Evolutionary conservation across 1,140 invertebrate genomes (phyloP).

Genomic region (Bursaphelenchus mucronatus): DNA sequence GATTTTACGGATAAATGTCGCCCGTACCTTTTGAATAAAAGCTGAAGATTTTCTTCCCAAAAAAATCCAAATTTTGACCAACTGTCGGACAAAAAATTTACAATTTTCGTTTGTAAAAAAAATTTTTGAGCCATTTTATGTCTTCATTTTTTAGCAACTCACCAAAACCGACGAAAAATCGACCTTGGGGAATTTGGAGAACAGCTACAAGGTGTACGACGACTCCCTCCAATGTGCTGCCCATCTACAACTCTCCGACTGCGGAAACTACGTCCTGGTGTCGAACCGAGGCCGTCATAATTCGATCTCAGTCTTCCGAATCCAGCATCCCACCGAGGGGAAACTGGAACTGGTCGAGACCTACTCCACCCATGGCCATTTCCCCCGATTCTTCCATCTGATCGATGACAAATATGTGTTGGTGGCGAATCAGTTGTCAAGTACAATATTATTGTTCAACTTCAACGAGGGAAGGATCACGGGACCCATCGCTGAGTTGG

Average conservation of each 20-base stretch:
- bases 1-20: too few relatives aligned
- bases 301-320: neutral
- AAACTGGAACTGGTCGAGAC: constrained; percentile 9
- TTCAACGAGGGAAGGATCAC: constrained; percentile 2
- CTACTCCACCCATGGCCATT: constrained; percentile 7
- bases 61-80: too few relatives aligned
- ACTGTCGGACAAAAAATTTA: too few relatives aligned
- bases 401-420: constrained; percentile 17
- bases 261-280: constrained; percentile 16
- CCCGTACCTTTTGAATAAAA: too few relatives aligned
- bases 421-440: constrained; percentile 20
- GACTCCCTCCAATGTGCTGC: constrained; percentile 20
- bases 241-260: constrained; percentile 12
- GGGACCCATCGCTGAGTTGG: constrained; percentile 1
- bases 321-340: constrained; percentile 3
- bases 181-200: constrained; percentile 3
- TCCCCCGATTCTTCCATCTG: constrained; percentile 20
- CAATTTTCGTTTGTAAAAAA: neutral
- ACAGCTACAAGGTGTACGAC: constrained; percentile 1
- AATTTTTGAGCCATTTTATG: constrained; percentile 6
- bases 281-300: constrained; percentile 25
- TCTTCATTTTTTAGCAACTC: constrained; percentile 5
- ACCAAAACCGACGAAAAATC: constrained; percentile 14
- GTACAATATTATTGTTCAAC: constrained; percentile 7
- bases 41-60: too few relatives aligned